Base-by-base conservation (phyloP, 1,140 invertebrate genomes). In the Chrysomallon squamiferum region DNA sequence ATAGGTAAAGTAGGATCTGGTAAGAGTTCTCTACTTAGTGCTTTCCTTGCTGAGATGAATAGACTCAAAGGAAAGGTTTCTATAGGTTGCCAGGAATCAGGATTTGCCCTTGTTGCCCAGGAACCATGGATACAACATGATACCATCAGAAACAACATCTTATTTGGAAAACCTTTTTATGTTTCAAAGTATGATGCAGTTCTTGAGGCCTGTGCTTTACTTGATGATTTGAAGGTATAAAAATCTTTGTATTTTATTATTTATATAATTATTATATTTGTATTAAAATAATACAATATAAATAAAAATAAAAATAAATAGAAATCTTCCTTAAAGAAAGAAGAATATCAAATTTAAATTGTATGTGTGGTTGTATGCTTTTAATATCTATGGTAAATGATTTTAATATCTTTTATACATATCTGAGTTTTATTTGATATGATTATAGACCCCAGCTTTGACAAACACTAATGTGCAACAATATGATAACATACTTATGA, bases 61-160 rank as follows among this genome's bases (percentile, higher is more conserved):
- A 69, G 67, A 60, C 62, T 67, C 15, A 68, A 68, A 50, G 85
- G 82, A 13, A 62, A 68, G 43, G 66, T 84, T 35, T 47, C 54
- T 33, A 59, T 76, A 1, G 59, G 54, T 25, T 57, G 58, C 30
- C 68, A 72, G 52, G 62, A 69, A 6, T 47, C 66, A 56, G 77
- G 79, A 1, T 81, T 84, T 66, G 80, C 75, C 18, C 58, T 97
- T 81, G 95, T 91, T 20, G 89, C 92, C 18, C 97, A 99, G 87
- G 91, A 92, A 67, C 89, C 95, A 9, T 99, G 96, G 96, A 86
- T 99, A 45, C 92, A 96, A 77, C 89, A 94, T 62, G 93, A 92
- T 33, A 94, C 94, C 0, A 91, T 99, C 30, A 88, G 91, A 49
- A 93, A 96, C 33, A 99, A 99, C 80, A 97, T 99, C 78, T 84